Base-by-base conservation (phyloP, 2,888 invertebrate species). In the Baronia brevicornis region DNA sequence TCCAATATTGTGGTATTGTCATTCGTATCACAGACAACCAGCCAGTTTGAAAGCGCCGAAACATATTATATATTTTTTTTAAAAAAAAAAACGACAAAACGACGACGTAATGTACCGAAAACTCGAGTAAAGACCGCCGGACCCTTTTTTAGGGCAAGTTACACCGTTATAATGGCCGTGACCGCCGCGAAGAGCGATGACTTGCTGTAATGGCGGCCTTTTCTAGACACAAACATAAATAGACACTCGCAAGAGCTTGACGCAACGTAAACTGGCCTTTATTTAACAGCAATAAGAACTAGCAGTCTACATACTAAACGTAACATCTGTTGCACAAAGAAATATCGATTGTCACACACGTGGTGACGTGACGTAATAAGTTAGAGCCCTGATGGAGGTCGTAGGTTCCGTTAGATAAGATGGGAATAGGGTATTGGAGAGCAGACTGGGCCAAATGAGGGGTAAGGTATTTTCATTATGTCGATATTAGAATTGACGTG, bases 151-250 rank as follows among this genome's bases (percentile, higher is more conserved):
- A 67, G 79, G 77, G 66, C 80, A 59, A 46, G 36, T 50, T 38
- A 43, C 55, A 49, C 80, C 72, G 80, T 80, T 80, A 80, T n/a
- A 28, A 47, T 59, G 79, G 53, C 79, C 78, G 62, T 79, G 80
- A 78, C 78, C 74, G 68, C 47, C 54, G 49, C 59, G 54, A 44
- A 44, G 50, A 41, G 49, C 63, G 60, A 64, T 69, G 69, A 65
- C 68, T 66, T 43, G 58, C 41, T 48, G 47, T 55, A 55, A 53
- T 48, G 43, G 43, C 47, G 41, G 44, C 48, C 46, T 41, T 37
- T 25, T 12, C 31, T 38, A 20, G 24, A 17, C 10, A 18, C 38
- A 33, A 28, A 40, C 19, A 33, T 43, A 34, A n/a, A 39, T 39
- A 39, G 36, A 34, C 23, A 26, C 22, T n/a, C 26, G 12, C 10